phyloP scores from a whole-genome alignment of 1,140 invertebrate genomes.

The Pachypeltis micranthus region DNA sequence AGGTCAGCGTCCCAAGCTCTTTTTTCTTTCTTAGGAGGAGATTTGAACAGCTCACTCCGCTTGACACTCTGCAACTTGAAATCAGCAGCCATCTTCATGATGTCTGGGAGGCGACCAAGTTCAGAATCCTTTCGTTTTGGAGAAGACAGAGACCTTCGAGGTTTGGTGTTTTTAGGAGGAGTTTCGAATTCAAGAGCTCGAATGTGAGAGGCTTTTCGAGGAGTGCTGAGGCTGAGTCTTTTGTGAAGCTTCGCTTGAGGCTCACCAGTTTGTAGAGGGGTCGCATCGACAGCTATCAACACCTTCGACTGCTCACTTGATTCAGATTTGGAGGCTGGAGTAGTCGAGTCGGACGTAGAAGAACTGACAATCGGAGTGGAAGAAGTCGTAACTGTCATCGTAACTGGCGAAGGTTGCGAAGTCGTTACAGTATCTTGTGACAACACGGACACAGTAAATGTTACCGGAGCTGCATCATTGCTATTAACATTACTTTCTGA shows the following conservation, averaged over 20 bases:
- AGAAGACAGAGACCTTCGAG: slow-evolving; percentile 8
- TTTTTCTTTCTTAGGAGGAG: slow-evolving; percentile 5
- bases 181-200: slow-evolving; percentile 17
- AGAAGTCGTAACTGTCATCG: no score
- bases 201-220: slow-evolving; percentile 14
- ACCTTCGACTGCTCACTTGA: no score
- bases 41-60: slow-evolving; percentile 4
- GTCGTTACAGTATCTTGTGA: no score
- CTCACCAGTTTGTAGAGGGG: not conserved
- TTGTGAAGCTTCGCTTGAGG: not conserved
- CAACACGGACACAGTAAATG: no score
- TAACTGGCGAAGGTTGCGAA: no score
- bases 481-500: no score
- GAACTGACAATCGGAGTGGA: no score
- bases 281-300: not conserved
- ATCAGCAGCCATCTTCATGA: no score
- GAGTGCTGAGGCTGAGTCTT: slow-evolving; percentile 14
- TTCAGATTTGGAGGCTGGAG: no score
- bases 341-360: no score
- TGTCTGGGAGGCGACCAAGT: no score
- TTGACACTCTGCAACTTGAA: not conserved
- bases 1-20: slow-evolving; percentile 18
- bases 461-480: no score
- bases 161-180: slow-evolving; percentile 2
- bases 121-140: slow-evolving; percentile 13